phyloP scores from a whole-genome alignment of 2,888 invertebrate species.

The Ferrisia virgata region DNA sequence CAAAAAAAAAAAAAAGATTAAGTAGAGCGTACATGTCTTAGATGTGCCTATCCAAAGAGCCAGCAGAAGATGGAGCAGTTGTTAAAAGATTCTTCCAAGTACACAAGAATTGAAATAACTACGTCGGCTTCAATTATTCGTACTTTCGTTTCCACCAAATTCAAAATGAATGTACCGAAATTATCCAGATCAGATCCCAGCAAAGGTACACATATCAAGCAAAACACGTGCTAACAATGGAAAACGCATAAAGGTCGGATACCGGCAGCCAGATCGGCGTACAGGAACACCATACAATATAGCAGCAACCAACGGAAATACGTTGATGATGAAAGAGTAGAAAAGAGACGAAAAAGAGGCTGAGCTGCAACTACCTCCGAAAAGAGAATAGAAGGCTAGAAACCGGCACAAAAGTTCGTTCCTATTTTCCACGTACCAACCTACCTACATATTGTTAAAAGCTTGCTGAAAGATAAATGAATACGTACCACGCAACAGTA shows the following conservation, averaged over 20 bases:
- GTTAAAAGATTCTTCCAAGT: no score
- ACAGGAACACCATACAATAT: no score
- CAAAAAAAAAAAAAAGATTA: no score
- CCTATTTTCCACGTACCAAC: background rate
- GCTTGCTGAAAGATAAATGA: conserved; percentile 13
- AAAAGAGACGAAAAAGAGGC: background rate
- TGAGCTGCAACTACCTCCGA: background rate
- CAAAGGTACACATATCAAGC: background rate
- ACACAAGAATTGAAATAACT: no score
- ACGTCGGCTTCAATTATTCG: no score
- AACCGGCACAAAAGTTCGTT: conserved; percentile 1
- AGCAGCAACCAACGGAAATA: background rate
- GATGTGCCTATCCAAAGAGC: no score
- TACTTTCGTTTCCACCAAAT: no score
- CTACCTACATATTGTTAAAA: conserved; percentile 25
- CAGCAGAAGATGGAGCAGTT: no score
- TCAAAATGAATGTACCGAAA: no score
- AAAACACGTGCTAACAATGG: background rate
- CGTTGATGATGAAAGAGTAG: background rate
- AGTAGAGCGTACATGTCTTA: no score
- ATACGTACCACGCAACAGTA: background rate
- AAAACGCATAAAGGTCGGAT: background rate
- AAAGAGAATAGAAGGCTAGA: background rate
- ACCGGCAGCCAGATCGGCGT: background rate
- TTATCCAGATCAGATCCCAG: no score